phyloP scores from a whole-genome alignment of 2,888 invertebrate species.

The Blastobasis adustella region DNA sequence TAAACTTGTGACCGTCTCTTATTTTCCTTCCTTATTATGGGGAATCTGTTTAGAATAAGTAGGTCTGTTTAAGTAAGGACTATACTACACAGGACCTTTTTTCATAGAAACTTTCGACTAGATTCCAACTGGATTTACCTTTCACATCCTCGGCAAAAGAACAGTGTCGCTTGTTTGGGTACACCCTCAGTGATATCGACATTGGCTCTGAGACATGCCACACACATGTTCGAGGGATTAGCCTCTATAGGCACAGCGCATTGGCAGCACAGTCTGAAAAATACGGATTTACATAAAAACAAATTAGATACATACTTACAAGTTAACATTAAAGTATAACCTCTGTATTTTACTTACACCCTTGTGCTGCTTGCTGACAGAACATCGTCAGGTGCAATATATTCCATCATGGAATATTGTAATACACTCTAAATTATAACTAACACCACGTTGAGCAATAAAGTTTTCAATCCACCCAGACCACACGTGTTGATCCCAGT shows the following conservation, averaged over 20 bases:
- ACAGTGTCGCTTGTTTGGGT: conserved; percentile 92
- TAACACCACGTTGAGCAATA: no score
- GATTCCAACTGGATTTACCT: conserved; percentile 78
- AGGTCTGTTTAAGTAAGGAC: no score
- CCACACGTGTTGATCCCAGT: no score
- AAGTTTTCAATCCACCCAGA: no score
- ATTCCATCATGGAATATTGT: conserved; percentile 44
- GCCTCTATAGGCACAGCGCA: conserved; percentile 95
- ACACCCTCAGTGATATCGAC: conserved; percentile 98
- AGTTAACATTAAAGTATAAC: conserved; percentile 18
- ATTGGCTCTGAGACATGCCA: conserved; percentile 91
- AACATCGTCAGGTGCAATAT: conserved; percentile 46
- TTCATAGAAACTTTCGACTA: no score
- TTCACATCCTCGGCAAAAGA: conserved; percentile 95
- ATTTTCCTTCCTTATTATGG: no score
- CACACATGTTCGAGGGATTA: conserved; percentile 98
- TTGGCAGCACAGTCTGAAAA: conserved; percentile 89
- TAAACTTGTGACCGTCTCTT: no score
- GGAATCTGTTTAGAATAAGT: no score
- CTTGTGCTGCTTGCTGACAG: conserved; percentile 36
- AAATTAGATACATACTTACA: neutral
- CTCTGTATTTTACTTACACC: conserved; percentile 48
- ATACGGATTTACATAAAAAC: neutral
- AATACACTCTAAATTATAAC: neutral
- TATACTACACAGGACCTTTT: no score